Conservation (phyloP, 2,888 invertebrate species). For the Melangyna quadrimaculata region DNA sequence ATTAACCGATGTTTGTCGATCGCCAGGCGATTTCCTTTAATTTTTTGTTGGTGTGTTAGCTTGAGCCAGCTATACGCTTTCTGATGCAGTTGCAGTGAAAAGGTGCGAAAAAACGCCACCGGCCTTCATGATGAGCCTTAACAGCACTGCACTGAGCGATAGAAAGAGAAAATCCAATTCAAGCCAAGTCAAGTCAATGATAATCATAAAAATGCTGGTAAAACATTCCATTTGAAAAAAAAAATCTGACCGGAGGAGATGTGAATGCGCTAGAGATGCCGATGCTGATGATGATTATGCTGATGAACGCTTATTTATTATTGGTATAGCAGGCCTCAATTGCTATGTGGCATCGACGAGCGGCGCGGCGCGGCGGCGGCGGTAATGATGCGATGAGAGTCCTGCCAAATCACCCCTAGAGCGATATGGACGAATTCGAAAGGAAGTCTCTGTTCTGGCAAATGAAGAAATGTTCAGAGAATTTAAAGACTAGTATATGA, state of each 20-base stretch:
- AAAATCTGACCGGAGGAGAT: constrained; percentile 50
- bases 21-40: constrained; percentile 18
- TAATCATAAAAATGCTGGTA: constrained; percentile 49
- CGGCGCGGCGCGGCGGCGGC: not conserved
- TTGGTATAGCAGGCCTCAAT: constrained; percentile 42
- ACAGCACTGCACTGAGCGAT: not conserved
- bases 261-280: constrained; percentile 47
- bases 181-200: constrained; percentile 21
- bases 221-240: constrained; percentile 45
- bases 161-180: constrained; percentile 35
- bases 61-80: not conserved
- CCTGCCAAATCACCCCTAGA: constrained; percentile 49
- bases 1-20: constrained; percentile 58
- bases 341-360: not conserved
- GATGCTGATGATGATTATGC: constrained; percentile 63
- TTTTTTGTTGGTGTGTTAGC: not conserved
- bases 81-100: constrained; percentile 14
- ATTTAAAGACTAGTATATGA: not conserved
- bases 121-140: constrained; percentile 33
- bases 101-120: constrained; percentile 63
- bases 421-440: constrained; percentile 53
- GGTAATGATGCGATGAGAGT: constrained; percentile 45
- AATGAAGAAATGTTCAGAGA: constrained; percentile 27
- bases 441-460: constrained; percentile 40
- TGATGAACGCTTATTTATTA: constrained; percentile 64